These are phyloP conservation scores for Troides aeacus DNA, from an alignment of 2,888 invertebrate species.

Conservation along the genomic window DNA sequence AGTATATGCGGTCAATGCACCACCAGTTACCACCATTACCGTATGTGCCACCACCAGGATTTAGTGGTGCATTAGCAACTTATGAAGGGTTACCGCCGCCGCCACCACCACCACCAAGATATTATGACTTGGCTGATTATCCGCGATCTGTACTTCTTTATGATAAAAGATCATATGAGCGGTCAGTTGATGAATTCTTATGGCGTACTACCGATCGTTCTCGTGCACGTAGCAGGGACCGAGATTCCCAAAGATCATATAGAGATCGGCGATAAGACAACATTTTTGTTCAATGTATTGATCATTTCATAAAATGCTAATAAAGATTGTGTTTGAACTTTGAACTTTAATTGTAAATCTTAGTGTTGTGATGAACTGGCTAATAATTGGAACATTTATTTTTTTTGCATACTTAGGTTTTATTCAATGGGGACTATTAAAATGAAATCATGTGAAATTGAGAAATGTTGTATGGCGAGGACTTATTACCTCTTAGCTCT, in stretches of 20 bases:
- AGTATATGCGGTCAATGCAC: slow-evolving; percentile 94
- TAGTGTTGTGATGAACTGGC: slow-evolving; percentile 69
- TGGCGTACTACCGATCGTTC: slow-evolving; percentile 88
- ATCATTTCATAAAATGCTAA: slow-evolving; percentile 61
- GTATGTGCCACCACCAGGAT: slow-evolving; percentile 84
- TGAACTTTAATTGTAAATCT: slow-evolving; percentile 71
- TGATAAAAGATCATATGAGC: slow-evolving; percentile 91
- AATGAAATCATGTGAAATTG: slow-evolving; percentile 30
- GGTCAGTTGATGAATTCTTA: slow-evolving; percentile 92
- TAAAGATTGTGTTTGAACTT: slow-evolving; percentile 76
- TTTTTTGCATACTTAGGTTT: slow-evolving; percentile 29
- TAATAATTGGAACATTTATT: slow-evolving; percentile 38
- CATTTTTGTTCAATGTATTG: slow-evolving; percentile 65
- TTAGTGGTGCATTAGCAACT: slow-evolving; percentile 70
- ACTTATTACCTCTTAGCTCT: slow-evolving; percentile 12
- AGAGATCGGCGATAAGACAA: slow-evolving; percentile 79
- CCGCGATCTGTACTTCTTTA: slow-evolving; percentile 82
- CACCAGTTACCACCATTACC: slow-evolving; percentile 92
- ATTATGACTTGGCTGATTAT: slow-evolving; percentile 88
- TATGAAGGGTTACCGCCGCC: slow-evolving; percentile 84
- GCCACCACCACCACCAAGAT: slow-evolving; percentile 83
- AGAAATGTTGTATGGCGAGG: slow-evolving; percentile 8
- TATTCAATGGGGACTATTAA: slow-evolving; percentile 31
- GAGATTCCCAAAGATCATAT: slow-evolving; percentile 80
- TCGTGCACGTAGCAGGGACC: slow-evolving; percentile 79